Conservation (phyloP, 2,113 vertebrate species). For the Hippocampus mohnikei region DNA sequence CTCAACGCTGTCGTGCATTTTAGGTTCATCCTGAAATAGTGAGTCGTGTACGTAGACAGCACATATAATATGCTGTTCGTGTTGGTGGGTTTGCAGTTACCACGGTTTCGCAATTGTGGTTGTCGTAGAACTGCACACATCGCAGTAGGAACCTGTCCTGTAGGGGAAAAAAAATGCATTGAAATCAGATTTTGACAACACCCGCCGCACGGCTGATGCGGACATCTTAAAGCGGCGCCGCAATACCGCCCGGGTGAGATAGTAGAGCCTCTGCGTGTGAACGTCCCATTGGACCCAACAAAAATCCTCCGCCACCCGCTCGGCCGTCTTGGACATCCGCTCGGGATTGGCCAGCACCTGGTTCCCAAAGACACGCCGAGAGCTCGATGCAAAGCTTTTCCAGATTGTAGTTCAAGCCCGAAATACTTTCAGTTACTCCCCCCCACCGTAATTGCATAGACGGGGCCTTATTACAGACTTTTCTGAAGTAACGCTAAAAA, state of each 20-base stretch:
- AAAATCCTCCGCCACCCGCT: conserved; percentile 84
- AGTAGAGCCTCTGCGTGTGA: conserved; percentile 85
- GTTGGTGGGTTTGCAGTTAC: conserved; percentile 68
- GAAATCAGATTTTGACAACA: background rate
- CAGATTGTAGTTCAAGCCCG: background rate
- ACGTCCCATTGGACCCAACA: conserved; percentile 92
- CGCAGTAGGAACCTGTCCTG: conserved; percentile 81
- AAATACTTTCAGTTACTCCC: background rate
- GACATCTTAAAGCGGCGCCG: background rate
- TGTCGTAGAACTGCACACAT: conserved; percentile 86
- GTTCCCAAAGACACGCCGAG: conserved; percentile 22
- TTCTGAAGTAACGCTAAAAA: background rate
- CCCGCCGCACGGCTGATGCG: background rate
- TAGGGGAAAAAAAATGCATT: background rate
- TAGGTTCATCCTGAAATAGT: background rate
- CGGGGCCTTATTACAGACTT: background rate
- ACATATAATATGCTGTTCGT: background rate
- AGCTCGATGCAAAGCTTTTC: background rate
- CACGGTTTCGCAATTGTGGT: conserved; percentile 76
- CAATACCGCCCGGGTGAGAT: conserved; percentile 77
- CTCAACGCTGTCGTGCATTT: no score
- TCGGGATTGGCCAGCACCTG: conserved; percentile 83
- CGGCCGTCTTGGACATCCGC: conserved; percentile 70
- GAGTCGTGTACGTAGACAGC: background rate
- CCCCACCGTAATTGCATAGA: no score